These are phyloP conservation scores for Idaea aversata DNA, from an alignment of 2,888 invertebrate genomes.

Conservation along the genomic window DNA sequence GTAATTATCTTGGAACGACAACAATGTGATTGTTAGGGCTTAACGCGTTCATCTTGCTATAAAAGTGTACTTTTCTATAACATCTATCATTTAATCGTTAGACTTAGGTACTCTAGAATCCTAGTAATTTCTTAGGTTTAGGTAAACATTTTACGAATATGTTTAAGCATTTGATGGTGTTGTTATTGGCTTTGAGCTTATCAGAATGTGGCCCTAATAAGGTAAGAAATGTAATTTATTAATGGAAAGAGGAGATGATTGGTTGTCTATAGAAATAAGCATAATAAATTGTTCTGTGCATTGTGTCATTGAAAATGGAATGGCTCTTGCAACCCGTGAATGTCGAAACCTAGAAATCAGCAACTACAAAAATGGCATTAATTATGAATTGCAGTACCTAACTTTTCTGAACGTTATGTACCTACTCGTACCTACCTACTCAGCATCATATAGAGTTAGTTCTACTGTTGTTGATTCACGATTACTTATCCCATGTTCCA, in stretches of 20 bases:
- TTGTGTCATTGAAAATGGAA: too few relatives aligned
- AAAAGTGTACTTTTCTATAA: neutral
- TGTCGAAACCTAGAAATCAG: too few relatives aligned
- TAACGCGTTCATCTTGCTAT: neutral
- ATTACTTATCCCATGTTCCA: constrained; percentile 4
- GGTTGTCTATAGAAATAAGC: too few relatives aligned
- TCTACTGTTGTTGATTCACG: neutral
- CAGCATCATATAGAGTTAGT: too few relatives aligned
- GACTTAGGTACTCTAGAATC: neutral
- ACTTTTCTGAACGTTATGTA: too few relatives aligned
- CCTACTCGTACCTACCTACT: neutral
- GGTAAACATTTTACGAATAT: neutral
- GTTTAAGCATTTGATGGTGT: neutral
- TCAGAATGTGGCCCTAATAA: neutral
- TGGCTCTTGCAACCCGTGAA: too few relatives aligned
- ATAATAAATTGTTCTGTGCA: too few relatives aligned
- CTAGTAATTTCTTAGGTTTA: neutral
- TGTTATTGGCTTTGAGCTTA: neutral
- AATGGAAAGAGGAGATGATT: too few relatives aligned
- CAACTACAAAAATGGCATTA: too few relatives aligned
- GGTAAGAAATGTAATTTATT: neutral
- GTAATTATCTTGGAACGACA: neutral
- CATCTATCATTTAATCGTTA: neutral
- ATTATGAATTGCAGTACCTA: too few relatives aligned
- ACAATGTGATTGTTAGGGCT: constrained; percentile 1